phyloP scores from a whole-genome alignment of 1,140 invertebrate genomes.

The Tyrophagus putrescentiae region DNA sequence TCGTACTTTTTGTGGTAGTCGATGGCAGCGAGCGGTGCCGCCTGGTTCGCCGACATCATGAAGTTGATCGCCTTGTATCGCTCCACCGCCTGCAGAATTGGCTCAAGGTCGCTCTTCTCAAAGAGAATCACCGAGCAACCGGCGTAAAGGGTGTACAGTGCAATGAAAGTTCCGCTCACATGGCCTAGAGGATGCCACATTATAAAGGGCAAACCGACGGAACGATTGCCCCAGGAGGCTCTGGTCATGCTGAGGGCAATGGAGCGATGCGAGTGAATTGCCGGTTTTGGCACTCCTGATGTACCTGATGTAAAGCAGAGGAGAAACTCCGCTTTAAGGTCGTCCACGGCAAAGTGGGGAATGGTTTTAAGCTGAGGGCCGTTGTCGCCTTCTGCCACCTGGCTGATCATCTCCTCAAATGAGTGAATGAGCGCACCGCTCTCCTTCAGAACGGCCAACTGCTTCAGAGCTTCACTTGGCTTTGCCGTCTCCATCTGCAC shows the following conservation, averaged over 20 bases:
- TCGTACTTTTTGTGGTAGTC: slow-evolving; percentile 4
- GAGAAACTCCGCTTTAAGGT: background rate
- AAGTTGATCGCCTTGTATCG: background rate
- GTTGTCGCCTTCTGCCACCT: background rate
- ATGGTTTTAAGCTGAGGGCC: background rate
- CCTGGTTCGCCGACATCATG: background rate
- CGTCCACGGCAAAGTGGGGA: background rate
- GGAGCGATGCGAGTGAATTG: background rate
- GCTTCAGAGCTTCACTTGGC: no score
- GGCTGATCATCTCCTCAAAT: background rate
- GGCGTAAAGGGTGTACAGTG: background rate
- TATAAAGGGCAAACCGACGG: background rate
- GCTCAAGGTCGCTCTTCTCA: background rate
- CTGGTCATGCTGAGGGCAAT: background rate
- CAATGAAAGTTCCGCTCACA: background rate
- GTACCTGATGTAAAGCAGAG: background rate
- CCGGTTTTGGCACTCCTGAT: background rate
- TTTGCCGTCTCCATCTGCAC: no score
- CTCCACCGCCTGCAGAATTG: background rate
- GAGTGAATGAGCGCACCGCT: background rate
- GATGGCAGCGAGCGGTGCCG: background rate
- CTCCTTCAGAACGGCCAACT: background rate
- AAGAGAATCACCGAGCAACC: background rate
- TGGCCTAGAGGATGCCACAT: background rate
- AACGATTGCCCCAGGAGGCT: background rate